Evolutionary conservation across 2,888 invertebrate species (phyloP), one percentile per base, ranked within the genome.

Genomic region (Nomada fucata): DNA sequence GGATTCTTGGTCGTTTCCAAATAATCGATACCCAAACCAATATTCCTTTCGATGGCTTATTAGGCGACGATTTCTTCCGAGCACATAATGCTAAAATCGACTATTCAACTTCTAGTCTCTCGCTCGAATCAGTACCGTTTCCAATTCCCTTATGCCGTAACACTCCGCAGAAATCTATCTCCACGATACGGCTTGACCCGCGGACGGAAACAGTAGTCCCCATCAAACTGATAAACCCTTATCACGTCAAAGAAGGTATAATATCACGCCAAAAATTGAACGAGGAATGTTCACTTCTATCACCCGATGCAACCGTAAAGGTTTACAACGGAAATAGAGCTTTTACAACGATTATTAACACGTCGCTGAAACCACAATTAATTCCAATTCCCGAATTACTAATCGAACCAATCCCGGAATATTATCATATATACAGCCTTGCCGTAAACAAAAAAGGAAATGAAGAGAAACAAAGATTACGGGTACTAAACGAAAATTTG

Each of bases 1-100:
- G n/a, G 26, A 60, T 70, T 13, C n/a, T 10, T 13, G 50, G 29
- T n/a, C 47, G 36, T 47, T 70, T 70, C 9, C 70, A 70, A 50
- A n/a, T 60, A 2, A 7, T 70, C 11, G 15, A 50, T 15, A 15
- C 23, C n/a, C 15, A 2, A n/a, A 29, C 59, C 15, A 70, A 60
- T 50, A 60, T 70, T 60, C 70, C 70, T 60, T 70, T 70, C n/a
- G 60, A 70, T 50, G 50, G 60, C 5, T 26, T 70, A 2, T 2
- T 70, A 50, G 70, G 50, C 9, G 44, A 70, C 5, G 59, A 70
- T 36, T 70, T 70, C 44, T 23, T 70, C 0, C 47, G 50, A 60
- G 2, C 29, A 2, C 59, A 60, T 36, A 15, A 18, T 1, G 47
- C 50, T n/a, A 70, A 70, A 70, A 59, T 70, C 13, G 29, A 60